Percentiles rank a stretch among this genome's conserved stretches.
phyloP scores from a whole-genome alignment of 1,140 invertebrate species.

The Drosophila pruinosa region DNA sequence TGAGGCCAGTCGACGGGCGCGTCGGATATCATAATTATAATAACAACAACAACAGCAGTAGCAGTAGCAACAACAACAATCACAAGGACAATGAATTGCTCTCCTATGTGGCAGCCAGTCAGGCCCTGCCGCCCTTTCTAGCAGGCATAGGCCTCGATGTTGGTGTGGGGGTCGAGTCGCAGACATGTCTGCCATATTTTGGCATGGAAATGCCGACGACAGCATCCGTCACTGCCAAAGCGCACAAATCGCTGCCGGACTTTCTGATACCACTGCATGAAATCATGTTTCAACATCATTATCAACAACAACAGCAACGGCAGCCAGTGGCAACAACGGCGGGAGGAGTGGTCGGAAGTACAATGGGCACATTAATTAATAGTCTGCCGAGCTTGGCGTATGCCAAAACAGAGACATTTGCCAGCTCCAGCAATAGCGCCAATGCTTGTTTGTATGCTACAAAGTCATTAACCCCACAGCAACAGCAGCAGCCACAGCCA shows the following conservation, averaged over 20 bases:
- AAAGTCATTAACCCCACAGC: conserved; percentile 72
- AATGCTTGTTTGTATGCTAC: conserved; percentile 15
- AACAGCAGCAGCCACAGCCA: conserved; percentile 38
- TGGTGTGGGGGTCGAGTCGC: conserved; percentile 9
- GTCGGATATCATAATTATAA: conserved; percentile 72
- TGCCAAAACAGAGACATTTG: conserved; percentile 58
- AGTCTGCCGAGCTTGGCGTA: conserved; percentile 54
- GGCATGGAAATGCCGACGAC: conserved; percentile 53
- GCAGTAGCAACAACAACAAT: conserved; percentile 30
- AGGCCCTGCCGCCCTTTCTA: conserved; percentile 4
- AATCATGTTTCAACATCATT: conserved; percentile 71
- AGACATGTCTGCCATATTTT: conserved; percentile 74
- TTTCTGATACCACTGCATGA: conserved; percentile 75
- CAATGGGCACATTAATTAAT: conserved; percentile 76
- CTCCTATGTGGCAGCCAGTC: conserved; percentile 12
- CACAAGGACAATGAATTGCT: conserved; percentile 30
- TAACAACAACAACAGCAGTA: conserved; percentile 22
- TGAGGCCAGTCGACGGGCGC: conserved; percentile 53
- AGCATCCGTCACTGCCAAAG: conserved; percentile 52
- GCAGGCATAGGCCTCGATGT: conserved; percentile 19
- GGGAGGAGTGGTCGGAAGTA: conserved; percentile 20
- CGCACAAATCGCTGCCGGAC: conserved; percentile 73
- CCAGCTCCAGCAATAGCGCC: conserved; percentile 1
- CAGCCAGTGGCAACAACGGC: conserved; percentile 20
- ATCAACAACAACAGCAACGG: conserved; percentile 45